Percentiles rank a stretch among this genome's conserved stretches.
Evolutionary conservation across 2,888 invertebrate genomes (phyloP).

Genomic region (Pollenia amentaria): DNA sequence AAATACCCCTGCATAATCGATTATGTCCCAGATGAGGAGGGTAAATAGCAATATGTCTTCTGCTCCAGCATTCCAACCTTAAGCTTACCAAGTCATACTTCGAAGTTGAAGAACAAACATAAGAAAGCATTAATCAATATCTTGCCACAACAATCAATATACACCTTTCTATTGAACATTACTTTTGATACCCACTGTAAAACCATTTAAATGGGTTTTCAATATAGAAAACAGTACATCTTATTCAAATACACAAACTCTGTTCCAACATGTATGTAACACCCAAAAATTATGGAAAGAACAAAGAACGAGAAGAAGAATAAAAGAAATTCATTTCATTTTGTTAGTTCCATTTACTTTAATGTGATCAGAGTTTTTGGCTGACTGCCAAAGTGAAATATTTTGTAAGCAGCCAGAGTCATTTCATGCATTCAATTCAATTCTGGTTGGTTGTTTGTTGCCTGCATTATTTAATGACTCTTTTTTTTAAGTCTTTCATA

Average conservation of each 20-base stretch:
- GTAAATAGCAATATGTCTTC: no score
- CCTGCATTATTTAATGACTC: slow-evolving; percentile 61
- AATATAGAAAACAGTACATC: background rate
- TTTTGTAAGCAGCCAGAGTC: slow-evolving; percentile 33
- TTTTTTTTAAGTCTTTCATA: slow-evolving; percentile 22
- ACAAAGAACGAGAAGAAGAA: background rate
- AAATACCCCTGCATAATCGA: no score
- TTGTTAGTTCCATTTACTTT: slow-evolving; percentile 64
- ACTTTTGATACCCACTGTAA: slow-evolving; percentile 11
- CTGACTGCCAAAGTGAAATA: slow-evolving; percentile 52
- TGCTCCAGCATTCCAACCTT: no score
- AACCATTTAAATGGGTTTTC: slow-evolving; percentile 9
- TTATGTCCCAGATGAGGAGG: no score
- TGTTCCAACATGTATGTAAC: slow-evolving; percentile 12
- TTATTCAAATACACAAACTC: slow-evolving; percentile 31
- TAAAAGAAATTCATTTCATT: slow-evolving; percentile 51
- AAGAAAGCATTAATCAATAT: no score
- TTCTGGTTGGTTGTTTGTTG: slow-evolving; percentile 9
- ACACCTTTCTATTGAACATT: background rate
- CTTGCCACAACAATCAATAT: no score
- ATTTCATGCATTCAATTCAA: slow-evolving; percentile 4
- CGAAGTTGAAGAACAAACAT: no score
- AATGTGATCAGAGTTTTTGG: slow-evolving; percentile 72
- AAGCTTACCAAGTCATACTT: no score
- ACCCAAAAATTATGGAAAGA: slow-evolving; percentile 61